Evolutionary conservation across 2,113 vertebrate species (phyloP), one percentile per base, ranked within the genome.

Genomic region (Galeopterus variegatus): DNA sequence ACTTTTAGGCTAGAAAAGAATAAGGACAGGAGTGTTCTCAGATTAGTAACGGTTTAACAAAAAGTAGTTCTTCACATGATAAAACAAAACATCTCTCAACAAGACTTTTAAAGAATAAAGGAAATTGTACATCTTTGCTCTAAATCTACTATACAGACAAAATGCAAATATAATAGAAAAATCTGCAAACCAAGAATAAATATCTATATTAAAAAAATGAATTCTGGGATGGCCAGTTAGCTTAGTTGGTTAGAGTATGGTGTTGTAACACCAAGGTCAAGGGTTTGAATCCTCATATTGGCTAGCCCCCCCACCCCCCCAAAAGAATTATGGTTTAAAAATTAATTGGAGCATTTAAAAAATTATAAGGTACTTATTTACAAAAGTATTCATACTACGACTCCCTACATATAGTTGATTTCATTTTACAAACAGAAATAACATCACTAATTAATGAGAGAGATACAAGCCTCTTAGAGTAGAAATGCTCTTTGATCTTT

Each of bases 401-500:
- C 65, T 72, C 31, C 17, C 58, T 75, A 77, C 8, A 26, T 12
- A 41, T 8, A 93, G 5, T 85, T 58, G 36, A 88, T 24, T 96
- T 91, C 9, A 81, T 72, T 93, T 93, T 80, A 80, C n/a, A 80
- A 90, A 60, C 31, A 95, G 84, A 91, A 76, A 33, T 45, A 10
- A 75, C 48, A 82, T 89, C 52, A 72, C 79, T 82, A 67, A 77
- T 70, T 69, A 87, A 36, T 80, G 26, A 41, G 26, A 85, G 52
- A 81, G 70, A 91, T 54, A 11, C 52, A 94, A 83, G 15, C 4
- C 5, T 76, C 33, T 58, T 93, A 58, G 45, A 67, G 41, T 54
- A n/a, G 9, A 82, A 91, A 81, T 72, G 1, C 33, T 72, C 48
- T 76, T 96, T 97, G 36, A 77, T 89, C 83, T 80, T 80, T 89